Percentiles rank a stretch among this genome's conserved stretches.
Evolutionary conservation across 2,113 vertebrate species (phyloP).

Genomic region (Bubo bubo): DNA sequence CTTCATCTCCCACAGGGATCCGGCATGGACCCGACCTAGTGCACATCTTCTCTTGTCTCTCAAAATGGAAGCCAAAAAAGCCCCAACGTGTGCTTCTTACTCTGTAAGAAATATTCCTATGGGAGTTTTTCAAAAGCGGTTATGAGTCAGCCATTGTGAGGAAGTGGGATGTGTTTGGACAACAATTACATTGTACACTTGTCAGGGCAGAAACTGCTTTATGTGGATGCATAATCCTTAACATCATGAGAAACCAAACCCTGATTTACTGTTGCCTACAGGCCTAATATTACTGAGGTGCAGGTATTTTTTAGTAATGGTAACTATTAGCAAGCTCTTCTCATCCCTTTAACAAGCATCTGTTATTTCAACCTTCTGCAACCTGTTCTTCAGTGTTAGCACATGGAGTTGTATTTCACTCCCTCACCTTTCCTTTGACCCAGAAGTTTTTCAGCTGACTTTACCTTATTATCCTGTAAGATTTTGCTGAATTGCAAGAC

Average conservation of each 20-base stretch:
- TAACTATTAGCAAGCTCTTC: not conserved
- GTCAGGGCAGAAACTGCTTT: conserved; percentile 49
- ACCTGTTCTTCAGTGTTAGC: not conserved
- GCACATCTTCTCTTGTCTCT: not conserved
- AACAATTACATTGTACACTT: not conserved
- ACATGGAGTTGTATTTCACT: not conserved
- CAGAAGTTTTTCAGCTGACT: not conserved
- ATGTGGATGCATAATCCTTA: conserved; percentile 4
- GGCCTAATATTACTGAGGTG: not conserved
- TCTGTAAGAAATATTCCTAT: not conserved
- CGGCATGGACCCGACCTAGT: rapidly evolving
- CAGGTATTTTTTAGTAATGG: not conserved
- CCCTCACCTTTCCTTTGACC: not conserved
- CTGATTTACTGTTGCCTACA: conserved; percentile 41
- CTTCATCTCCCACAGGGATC: not conserved
- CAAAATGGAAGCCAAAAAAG: not conserved
- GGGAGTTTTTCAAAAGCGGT: not conserved
- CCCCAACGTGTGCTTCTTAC: not conserved
- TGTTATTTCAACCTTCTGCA: not conserved
- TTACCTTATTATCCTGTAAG: not conserved
- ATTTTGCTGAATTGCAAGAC: not conserved
- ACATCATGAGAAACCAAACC: conserved; percentile 20
- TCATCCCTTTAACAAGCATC: not conserved
- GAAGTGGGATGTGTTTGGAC: conserved; percentile 58
- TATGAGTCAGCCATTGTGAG: not conserved